A percentile compares a stretch with the other conserved stretches of the same genome.
phyloP scores from a whole-genome alignment of 2,888 invertebrate species.

The Allygus modestus region DNA sequence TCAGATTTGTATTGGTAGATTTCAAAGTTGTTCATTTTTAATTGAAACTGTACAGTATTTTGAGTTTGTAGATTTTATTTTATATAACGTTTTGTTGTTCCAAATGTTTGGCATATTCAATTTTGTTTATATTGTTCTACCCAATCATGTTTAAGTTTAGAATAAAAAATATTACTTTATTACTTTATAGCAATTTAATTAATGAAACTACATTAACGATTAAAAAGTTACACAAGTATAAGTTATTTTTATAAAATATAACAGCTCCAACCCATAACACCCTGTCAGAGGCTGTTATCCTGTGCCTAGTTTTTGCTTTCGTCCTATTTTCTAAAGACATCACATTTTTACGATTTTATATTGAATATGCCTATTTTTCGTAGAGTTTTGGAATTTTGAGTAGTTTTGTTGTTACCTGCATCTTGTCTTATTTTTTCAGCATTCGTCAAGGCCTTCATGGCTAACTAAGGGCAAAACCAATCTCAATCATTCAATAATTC shows the following conservation, averaged over 20 bases:
- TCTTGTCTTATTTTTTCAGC: conserved; percentile 77
- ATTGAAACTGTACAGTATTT: background rate
- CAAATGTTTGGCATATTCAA: conserved; percentile 37
- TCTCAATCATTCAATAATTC: conserved; percentile 41
- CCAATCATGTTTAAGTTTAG: no score
- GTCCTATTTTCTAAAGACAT: no score
- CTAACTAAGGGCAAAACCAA: conserved; percentile 38
- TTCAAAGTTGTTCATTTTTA: background rate
- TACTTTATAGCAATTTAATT: no score
- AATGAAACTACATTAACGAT: no score
- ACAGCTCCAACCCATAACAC: no score
- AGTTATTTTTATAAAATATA: no score
- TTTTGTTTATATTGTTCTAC: background rate
- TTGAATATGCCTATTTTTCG: conserved; percentile 51
- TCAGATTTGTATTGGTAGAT: background rate
- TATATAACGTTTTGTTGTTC: background rate
- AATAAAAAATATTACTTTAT: no score
- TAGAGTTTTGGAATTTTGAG: conserved; percentile 54
- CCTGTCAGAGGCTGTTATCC: no score
- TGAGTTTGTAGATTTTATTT: conserved; percentile 27
- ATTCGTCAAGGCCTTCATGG: conserved; percentile 89
- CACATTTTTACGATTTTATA: conserved; percentile 11
- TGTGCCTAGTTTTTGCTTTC: no score
- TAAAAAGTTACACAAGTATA: no score
- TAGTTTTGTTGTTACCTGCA: conserved; percentile 64